Conservation (phyloP, 2,113 vertebrate genomes). For the Mus pahari region DNA sequence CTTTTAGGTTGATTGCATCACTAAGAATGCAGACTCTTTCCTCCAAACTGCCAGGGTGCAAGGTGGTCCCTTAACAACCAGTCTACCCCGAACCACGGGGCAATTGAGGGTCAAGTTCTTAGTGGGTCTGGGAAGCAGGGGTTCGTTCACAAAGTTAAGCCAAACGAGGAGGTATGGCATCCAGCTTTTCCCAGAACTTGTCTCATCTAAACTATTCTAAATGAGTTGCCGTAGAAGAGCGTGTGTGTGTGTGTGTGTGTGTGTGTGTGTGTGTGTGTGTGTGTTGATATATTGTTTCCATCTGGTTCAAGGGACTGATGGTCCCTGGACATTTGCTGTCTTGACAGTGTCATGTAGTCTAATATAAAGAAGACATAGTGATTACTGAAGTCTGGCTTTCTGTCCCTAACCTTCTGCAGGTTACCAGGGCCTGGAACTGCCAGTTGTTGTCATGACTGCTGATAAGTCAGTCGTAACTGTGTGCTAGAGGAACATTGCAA, state of each 20-base stretch:
- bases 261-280: neutral
- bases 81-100: rapidly evolving
- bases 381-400: neutral
- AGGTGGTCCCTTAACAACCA: neutral
- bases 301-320: neutral
- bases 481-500: neutral
- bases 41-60: neutral
- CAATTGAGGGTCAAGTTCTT: neutral
- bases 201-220: neutral
- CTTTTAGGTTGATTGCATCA: neutral
- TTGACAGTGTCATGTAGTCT: neutral
- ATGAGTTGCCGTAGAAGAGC: neutral
- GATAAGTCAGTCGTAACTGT: neutral
- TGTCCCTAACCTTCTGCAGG: neutral
- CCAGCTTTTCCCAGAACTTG: neutral
- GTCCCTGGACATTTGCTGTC: neutral
- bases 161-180: neutral
- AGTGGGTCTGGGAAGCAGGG: neutral
- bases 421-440: neutral
- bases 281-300: neutral
- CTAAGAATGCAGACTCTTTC: neutral
- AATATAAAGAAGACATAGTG: neutral
- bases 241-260: neutral
- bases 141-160: neutral
- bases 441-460: neutral